phyloP scores from a whole-genome alignment of 1,140 invertebrate genomes.

The Oncopeltus fasciatus region DNA sequence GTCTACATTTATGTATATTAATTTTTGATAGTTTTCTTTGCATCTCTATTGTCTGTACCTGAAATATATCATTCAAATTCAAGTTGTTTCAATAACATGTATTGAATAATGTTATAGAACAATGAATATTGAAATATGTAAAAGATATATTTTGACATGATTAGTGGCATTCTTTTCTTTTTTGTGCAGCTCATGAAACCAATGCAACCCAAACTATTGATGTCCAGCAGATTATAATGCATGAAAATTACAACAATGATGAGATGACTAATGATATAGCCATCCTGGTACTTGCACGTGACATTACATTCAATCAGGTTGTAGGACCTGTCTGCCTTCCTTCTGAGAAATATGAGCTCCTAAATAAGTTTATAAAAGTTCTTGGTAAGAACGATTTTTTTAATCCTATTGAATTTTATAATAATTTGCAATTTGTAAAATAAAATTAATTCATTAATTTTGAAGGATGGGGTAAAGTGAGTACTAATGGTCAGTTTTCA shows the following conservation, averaged over 20 bases:
- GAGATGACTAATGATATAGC: constrained; percentile 44
- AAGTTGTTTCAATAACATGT: too few species aligned
- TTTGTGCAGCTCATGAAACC: constrained; percentile 12
- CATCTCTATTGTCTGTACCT: too few species aligned
- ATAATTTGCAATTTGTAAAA: too few species aligned
- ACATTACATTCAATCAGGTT: constrained; percentile 36
- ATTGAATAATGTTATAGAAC: too few species aligned
- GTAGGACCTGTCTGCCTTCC: constrained; percentile 53
- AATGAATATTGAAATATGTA: too few species aligned
- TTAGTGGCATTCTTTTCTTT: too few species aligned
- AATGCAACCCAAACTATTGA: constrained; percentile 2
- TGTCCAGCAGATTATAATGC: constrained; percentile 31
- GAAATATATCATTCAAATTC: too few species aligned
- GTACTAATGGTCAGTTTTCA: constrained; percentile 38
- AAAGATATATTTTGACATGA: too few species aligned
- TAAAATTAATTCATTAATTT: too few species aligned
- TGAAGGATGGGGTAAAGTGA: constrained; percentile 47
- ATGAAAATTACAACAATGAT: constrained; percentile 32
- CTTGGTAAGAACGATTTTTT: constrained; percentile 37
- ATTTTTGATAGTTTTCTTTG: too few species aligned
- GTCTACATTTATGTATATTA: too few species aligned
- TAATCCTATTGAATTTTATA: too few species aligned
- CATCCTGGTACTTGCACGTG: constrained; percentile 33
- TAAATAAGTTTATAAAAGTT: constrained; percentile 32
- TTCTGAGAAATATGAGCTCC: constrained; percentile 36